phyloP scores from a whole-genome alignment of 2,797 vertebrate genomes.

The Luscinia luscinia region DNA sequence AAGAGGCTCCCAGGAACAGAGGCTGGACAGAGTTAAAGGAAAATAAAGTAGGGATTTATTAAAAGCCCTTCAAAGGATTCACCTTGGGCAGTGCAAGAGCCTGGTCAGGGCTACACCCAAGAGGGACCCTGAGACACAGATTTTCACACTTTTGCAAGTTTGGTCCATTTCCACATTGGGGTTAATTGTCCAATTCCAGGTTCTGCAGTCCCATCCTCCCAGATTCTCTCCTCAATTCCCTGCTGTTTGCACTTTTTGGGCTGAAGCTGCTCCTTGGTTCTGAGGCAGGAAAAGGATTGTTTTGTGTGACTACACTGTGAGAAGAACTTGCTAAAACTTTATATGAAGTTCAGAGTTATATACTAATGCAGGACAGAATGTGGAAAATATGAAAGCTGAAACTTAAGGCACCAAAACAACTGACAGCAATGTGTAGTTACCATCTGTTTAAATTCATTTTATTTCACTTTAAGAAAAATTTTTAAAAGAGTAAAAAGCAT shows the following conservation, averaged over 20 bases:
- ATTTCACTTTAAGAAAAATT: background rate
- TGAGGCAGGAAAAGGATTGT: background rate
- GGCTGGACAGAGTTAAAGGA: background rate
- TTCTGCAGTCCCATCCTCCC: background rate
- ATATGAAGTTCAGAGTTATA: background rate
- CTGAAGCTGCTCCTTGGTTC: background rate
- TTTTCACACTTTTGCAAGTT: background rate
- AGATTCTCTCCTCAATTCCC: background rate
- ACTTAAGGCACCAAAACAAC: background rate
- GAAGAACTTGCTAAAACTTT: background rate
- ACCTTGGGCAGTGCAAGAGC: background rate
- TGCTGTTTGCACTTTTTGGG: background rate
- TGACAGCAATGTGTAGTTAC: accelerated
- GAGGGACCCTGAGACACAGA: no score
- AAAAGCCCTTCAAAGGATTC: background rate
- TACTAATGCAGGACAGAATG: background rate
- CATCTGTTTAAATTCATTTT: background rate
- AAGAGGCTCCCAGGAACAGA: background rate
- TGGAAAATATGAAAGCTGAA: background rate
- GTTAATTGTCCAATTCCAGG: background rate
- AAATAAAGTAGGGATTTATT: background rate
- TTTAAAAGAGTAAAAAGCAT: background rate
- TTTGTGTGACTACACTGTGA: accelerated
- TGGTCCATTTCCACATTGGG: background rate
- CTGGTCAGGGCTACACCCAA: background rate